These are phyloP conservation scores for Agrypnia vestita DNA, from an alignment of 1,140 invertebrate genomes.

Conservation along the genomic window DNA sequence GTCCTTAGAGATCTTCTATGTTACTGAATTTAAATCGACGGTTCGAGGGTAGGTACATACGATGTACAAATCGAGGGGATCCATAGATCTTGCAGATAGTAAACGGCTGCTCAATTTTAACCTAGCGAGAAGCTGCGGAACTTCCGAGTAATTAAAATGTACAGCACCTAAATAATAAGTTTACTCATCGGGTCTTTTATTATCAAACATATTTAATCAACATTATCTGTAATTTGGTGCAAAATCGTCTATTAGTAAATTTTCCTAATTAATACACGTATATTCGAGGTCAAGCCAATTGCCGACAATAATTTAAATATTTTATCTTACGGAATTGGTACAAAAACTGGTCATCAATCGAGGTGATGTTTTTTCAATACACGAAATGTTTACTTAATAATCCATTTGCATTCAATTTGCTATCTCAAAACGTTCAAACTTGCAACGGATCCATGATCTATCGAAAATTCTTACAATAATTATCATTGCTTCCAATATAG, in stretches of 20 bases:
- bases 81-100: background rate
- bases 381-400: background rate
- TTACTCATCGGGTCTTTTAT: background rate
- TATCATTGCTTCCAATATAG: too few species aligned
- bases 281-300: constrained; percentile 27
- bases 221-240: background rate
- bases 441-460: background rate
- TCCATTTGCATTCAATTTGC: background rate
- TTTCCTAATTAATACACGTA: constrained; percentile 3
- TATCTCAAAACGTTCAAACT: background rate
- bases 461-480: background rate
- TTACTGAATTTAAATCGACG: constrained; percentile 4
- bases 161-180: constrained; percentile 16
- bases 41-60: background rate
- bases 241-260: background rate
- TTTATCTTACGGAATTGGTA: background rate
- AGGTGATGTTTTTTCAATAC: background rate
- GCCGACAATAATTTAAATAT: constrained; percentile 32
- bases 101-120: constrained; percentile 51
- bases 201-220: constrained; percentile 4
- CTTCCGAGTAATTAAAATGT: constrained; percentile 1
- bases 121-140: constrained; percentile 41
- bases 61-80: constrained; percentile 13
- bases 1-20: background rate
- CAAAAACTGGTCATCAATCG: too few species aligned